Conservation (phyloP, 1,140 invertebrate species). For the Anastrepha obliqua region DNA sequence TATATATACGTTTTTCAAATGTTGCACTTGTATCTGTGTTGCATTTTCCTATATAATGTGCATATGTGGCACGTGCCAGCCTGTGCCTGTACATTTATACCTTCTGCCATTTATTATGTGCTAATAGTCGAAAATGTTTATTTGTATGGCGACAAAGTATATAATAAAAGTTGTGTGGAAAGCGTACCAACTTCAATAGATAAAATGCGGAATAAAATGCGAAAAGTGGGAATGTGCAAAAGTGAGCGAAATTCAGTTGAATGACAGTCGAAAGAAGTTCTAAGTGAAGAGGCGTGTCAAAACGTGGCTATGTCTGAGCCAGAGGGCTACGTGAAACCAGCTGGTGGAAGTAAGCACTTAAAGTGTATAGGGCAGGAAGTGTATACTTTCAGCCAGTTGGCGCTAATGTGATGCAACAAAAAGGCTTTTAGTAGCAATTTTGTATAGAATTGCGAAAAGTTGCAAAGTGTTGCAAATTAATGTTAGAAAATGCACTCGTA, state of each 20-base stretch:
- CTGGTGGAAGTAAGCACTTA: background rate
- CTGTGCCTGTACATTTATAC: background rate
- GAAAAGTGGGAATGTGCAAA: slow-evolving; percentile 15
- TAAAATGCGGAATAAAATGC: background rate
- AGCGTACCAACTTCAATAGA: background rate
- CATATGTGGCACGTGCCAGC: background rate
- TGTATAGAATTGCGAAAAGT: slow-evolving; percentile 16
- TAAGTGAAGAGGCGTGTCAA: slow-evolving; percentile 17
- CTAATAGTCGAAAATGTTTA: background rate
- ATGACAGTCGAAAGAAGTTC: background rate
- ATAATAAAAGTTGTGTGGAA: background rate
- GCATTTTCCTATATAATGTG: background rate
- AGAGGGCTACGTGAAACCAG: background rate
- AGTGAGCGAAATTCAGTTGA: slow-evolving; percentile 4
- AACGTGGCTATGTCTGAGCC: background rate
- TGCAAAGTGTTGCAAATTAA: slow-evolving; percentile 32
- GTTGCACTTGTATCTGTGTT: no score
- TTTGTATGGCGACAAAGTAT: background rate
- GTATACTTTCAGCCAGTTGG: background rate
- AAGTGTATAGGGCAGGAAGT: background rate
- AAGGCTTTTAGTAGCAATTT: slow-evolving; percentile 30
- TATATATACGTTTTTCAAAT: background rate
- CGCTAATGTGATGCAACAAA: slow-evolving; percentile 30
- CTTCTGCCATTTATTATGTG: background rate
- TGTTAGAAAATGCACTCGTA: background rate